A percentile compares a stretch with the other conserved stretches of the same genome.
These are phyloP conservation scores for Rhyacophila brunnea DNA, from an alignment of 1,140 invertebrate genomes.

Conservation along the genomic window DNA sequence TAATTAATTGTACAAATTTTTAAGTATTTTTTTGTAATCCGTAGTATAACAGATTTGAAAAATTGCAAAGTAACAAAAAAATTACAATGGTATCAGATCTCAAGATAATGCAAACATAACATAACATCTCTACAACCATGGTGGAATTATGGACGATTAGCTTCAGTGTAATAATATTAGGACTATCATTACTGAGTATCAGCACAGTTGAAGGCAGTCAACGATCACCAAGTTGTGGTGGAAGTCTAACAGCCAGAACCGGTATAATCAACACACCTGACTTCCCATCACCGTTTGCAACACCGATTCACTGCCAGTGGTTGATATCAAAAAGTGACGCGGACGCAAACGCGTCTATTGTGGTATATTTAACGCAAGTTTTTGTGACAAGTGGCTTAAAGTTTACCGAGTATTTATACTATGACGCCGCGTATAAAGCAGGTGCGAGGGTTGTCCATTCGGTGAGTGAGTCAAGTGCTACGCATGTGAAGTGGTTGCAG, in stretches of 20 bases:
- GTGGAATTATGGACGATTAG: too few species aligned
- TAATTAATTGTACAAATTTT: too few species aligned
- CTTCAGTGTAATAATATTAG: too few species aligned
- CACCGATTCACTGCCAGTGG: constrained; percentile 84
- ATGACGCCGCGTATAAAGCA: constrained; percentile 68
- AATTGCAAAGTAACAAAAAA: too few species aligned
- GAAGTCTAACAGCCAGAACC: constrained; percentile 57
- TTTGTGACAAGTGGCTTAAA: constrained; percentile 77
- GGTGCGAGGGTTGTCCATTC: constrained; percentile 59
- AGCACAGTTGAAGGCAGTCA: too few species aligned
- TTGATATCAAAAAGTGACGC: constrained; percentile 73
- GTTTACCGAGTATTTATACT: constrained; percentile 81
- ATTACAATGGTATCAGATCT: too few species aligned
- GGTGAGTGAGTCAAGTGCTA: constrained; percentile 71
- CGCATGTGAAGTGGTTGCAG: constrained; percentile 64
- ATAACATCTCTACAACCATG: too few species aligned
- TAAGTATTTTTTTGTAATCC: too few species aligned
- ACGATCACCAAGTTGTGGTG: constrained; percentile 58
- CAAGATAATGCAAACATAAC: too few species aligned
- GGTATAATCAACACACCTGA: constrained; percentile 78
- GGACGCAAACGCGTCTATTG: constrained; percentile 62
- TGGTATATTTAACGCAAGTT: constrained; percentile 84
- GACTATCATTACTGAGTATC: too few species aligned
- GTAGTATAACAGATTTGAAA: too few species aligned
- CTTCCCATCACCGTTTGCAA: constrained; percentile 74